Conservation (phyloP, 2,888 invertebrate species). For the Pinctada fucata region DNA sequence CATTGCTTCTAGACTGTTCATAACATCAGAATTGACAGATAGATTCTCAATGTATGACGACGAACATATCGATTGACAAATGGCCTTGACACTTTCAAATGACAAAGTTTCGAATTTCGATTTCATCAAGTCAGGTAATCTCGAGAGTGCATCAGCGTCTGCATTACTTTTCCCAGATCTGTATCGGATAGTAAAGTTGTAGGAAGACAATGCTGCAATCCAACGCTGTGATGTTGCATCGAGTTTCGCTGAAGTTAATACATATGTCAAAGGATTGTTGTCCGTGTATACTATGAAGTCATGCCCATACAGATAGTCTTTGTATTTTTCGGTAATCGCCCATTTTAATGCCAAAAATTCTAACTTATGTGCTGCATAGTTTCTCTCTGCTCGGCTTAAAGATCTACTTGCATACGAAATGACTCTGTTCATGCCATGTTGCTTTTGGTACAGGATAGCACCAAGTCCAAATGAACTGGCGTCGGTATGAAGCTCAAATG, state of each 20-base stretch:
- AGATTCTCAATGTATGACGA: background rate
- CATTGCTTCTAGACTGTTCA: background rate
- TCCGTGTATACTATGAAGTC: conserved; percentile 18
- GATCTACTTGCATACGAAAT: too few species aligned
- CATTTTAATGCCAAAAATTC: conserved; percentile 31
- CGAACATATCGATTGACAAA: background rate
- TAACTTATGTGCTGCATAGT: too few species aligned
- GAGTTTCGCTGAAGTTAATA: conserved; percentile 4
- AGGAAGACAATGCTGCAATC: background rate
- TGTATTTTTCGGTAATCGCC: conserved; percentile 29
- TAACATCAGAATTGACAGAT: background rate
- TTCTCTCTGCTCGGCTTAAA: too few species aligned
- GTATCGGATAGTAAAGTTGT: conserved; percentile 6
- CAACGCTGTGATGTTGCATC: conserved; percentile 30
- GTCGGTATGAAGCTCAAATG: conserved; percentile 18
- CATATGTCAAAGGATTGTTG: conserved; percentile 29
- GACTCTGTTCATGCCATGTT: too few species aligned
- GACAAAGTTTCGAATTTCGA: background rate
- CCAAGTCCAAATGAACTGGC: too few species aligned
- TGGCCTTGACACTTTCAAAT: background rate
- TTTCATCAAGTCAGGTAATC: background rate
- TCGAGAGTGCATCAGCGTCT: conserved; percentile 23
- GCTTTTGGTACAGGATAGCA: too few species aligned
- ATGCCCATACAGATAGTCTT: conserved; percentile 32
- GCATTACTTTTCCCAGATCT: background rate